Conservation (phyloP, 2,888 invertebrate genomes). For the Alviniconcha strummeri region DNA sequence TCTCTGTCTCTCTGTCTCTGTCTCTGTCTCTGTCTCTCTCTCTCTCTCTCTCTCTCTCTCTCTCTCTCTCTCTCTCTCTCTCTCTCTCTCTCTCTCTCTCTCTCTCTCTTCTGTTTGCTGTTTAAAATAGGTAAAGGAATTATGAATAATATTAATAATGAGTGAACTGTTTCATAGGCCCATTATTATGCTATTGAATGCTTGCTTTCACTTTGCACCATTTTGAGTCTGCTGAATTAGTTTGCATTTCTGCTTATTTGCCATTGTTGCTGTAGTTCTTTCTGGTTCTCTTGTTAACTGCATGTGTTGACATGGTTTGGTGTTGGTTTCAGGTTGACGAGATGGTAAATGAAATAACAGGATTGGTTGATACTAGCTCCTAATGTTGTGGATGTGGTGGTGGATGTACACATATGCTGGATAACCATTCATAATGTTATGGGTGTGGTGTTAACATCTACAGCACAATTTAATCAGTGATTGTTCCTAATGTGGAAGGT, state of each 20-base stretch:
- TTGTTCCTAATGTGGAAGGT: too few species aligned
- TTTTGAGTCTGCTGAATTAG: too few species aligned
- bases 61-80: constrained; percentile 9
- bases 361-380: background rate
- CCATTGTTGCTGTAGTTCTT: background rate
- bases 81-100: background rate
- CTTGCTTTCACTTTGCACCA: too few species aligned
- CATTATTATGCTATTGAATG: too few species aligned
- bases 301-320: background rate
- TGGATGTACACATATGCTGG: constrained; percentile 34
- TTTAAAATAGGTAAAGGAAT: too few species aligned
- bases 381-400: constrained; percentile 25
- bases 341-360: constrained; percentile 40
- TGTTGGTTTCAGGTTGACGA: constrained; percentile 46
- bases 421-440: too few species aligned
- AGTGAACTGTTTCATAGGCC: too few species aligned
- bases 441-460: too few species aligned
- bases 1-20: background rate
- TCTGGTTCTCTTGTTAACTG: background rate
- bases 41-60: constrained; percentile 5
- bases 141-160: too few species aligned
- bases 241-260: background rate
- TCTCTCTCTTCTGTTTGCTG: background rate
- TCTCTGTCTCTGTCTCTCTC: background rate
- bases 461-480: too few species aligned